Conservation (phyloP, 1,140 invertebrate genomes). For the Zaprionus taronus region DNA sequence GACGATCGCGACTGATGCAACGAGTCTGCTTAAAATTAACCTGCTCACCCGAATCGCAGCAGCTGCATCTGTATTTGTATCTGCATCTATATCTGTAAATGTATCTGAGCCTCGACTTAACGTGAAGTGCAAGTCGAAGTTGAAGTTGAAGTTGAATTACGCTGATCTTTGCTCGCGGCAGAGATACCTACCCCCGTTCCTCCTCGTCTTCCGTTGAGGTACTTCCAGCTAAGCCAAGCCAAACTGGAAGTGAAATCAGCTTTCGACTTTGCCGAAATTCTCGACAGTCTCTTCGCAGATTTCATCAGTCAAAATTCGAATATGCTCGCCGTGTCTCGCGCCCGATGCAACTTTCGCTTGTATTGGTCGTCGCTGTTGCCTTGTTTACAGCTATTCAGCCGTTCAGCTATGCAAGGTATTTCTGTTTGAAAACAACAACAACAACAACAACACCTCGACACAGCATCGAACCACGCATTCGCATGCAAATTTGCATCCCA, state of each 20-base stretch:
- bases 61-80: slow-evolving; percentile 14
- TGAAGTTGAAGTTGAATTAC: slow-evolving; percentile 53
- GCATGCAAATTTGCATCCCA: slow-evolving; percentile 38
- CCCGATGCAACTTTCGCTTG: slow-evolving; percentile 43
- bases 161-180: slow-evolving; percentile 56
- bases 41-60: slow-evolving; percentile 49
- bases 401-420: slow-evolving; percentile 27
- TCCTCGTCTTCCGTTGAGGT: background rate
- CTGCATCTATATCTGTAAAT: slow-evolving; percentile 22
- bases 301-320: slow-evolving; percentile 49
- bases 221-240: slow-evolving; percentile 10
- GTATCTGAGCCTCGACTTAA: slow-evolving; percentile 13
- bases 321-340: slow-evolving; percentile 1
- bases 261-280: slow-evolving; percentile 48
- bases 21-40: slow-evolving; percentile 46
- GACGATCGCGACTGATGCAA: slow-evolving; percentile 35
- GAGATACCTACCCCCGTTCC: background rate
- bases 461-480: slow-evolving; percentile 16
- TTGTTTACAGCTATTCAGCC: slow-evolving; percentile 19
- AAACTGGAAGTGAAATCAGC: slow-evolving; percentile 67
- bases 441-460: slow-evolving; percentile 9
- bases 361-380: slow-evolving; percentile 26
- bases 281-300: slow-evolving; percentile 38
- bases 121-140: slow-evolving; percentile 29
- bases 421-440: slow-evolving; percentile 35